Conservation (phyloP, 2,797 vertebrate genomes). For the Labeo calbasu region DNA sequence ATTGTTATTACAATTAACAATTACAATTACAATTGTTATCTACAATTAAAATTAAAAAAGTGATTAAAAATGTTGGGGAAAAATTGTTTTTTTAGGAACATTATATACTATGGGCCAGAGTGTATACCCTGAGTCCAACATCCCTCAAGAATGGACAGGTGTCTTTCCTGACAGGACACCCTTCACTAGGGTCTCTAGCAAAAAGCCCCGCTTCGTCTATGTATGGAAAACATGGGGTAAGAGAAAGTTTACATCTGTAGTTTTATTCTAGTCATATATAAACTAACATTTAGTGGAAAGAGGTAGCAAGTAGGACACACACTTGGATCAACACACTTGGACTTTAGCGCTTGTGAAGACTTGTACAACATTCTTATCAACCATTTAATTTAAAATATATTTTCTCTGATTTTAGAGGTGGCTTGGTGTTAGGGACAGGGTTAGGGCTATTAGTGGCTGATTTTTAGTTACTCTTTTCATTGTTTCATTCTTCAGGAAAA, state of each 20-base stretch:
- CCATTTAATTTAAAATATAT: background rate
- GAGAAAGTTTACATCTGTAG: constrained; percentile 30
- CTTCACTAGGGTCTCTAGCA: constrained; percentile 70
- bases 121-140: constrained; percentile 79
- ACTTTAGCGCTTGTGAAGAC: background rate
- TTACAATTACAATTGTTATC: no score
- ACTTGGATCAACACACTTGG: background rate
- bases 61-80: no score
- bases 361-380: background rate
- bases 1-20: no score
- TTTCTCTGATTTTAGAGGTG: background rate
- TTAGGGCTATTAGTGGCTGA: background rate
- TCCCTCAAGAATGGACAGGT: constrained; percentile 62
- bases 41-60: background rate
- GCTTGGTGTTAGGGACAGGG: background rate
- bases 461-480: background rate
- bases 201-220: constrained; percentile 83
- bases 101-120: constrained; percentile 78
- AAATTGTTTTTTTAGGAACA: constrained; percentile 73
- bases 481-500: constrained; percentile 73
- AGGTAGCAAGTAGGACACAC: background rate
- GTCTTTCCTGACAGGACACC: constrained; percentile 85
- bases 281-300: background rate
- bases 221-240: constrained; percentile 94
- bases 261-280: background rate